Base-by-base conservation (phyloP, 92 coral and sea anemone genomes). In the Zoanthus gigantus region DNA sequence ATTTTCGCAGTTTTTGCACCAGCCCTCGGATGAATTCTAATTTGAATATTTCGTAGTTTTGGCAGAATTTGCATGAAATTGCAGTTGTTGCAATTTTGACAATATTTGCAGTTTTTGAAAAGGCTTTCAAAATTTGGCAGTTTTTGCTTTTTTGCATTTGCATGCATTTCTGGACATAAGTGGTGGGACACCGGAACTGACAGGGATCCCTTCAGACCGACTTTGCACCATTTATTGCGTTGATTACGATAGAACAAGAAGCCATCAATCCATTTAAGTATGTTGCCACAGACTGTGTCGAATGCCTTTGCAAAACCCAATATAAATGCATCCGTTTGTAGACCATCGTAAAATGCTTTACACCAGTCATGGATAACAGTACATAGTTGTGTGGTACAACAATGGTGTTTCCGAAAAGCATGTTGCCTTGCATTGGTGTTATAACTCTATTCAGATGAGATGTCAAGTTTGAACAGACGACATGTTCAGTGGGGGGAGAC, bases 361-460 rank as follows among this genome's bases (percentile, higher is more conserved):
- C 56, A 74, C 78, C 78, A 74, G 78, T 74, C 78, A 45, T 74
- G 78, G 6, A 74, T 74, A 13, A 42, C 56, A 13, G 78, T 74
- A 10, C 78, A 74, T 8, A 74, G 78, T 30, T 74, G 78, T 42
- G 78, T 74, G 13, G 78, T 74, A 30, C 78, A 74, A 56, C 78
- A 42, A 13, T 13, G 78, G 78, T 56, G 54, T 74, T 30, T 74
- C 3, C 57, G 57, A 42, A 74, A 74, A 29, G 78, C 78, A 30
- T 74, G 78, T 30, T 74, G 78, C 45, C 17, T 23, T 23, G 23
- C 23, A 23, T 74, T 53, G 42, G 29, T 1, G 78, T 42, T 23
- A 74, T 74, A 29, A 74, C 16, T 16, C 15, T 56, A 14, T 74
- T 58, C 45, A 0, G 6, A 58, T 74, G 79, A 4, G 45, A 45